Base-by-base conservation (phyloP, 2,797 vertebrate genomes). In the Vipera latastei region DNA sequence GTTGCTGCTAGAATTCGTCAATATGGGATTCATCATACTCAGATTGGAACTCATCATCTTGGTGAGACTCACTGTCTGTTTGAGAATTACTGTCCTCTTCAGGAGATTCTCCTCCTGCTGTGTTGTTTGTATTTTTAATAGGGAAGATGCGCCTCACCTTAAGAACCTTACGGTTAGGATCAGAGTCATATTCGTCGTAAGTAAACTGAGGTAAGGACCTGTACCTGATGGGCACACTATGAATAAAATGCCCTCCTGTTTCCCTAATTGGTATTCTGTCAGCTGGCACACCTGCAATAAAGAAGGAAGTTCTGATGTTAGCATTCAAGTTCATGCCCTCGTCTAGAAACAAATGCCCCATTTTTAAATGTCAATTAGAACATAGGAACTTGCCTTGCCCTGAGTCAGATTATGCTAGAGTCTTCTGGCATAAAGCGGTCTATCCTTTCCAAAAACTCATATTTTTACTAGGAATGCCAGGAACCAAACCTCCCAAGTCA, bases 261-360 rank as follows among this genome's bases (percentile, higher is more conserved):
- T 88, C 92, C 90, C 57, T 85, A 57, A 56, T 56, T 51, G 14
- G 28, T 61, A n/a, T 9, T 85, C 14, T 55, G 6, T 85, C 90
- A 56, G 69, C 1, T 63, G 92, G 92, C n/a, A 93, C 51, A 63
- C 92, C 92, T 93, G 51, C 69, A 89, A 89, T 60, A 91, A 89
- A 85, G 22, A 53, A 25, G 11, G 51, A 44, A 5, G 22, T 26
- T 63, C 56, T 85, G 9, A 25, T 1, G 2, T 92, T 78, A 89
- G 12, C 28, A 38, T 69, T 78, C n/a, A 56, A 53, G 16, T 25
- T 86, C 83, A 91, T 32, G 22, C 20, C 2, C 20, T 32, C 25
- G 11, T 89, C 60, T 22, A 83, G 20, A n/a, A 85, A 61, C 20
- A 92, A 92, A 89, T 55, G 8, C 4, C 11, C 25, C 38, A 16